Percentiles rank a stretch among this genome's conserved stretches.
Evolutionary conservation across 1,140 invertebrate genomes (phyloP).

Genomic region (Zaprionus vittiger): DNA sequence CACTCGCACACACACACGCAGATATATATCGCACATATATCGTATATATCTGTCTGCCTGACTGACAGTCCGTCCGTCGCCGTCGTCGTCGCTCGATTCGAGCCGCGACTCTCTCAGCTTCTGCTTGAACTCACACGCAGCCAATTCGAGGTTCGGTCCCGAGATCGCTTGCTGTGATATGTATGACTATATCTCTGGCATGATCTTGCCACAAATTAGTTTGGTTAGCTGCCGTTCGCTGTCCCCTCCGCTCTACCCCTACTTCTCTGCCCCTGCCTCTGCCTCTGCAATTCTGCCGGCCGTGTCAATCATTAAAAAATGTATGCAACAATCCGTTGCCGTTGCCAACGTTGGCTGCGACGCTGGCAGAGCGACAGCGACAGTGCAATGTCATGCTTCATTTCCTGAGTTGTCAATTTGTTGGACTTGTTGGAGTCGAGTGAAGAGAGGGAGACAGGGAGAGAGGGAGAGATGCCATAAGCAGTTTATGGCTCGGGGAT

Average conservation of each 20-base stretch:
- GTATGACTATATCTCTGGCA: conserved; percentile 81
- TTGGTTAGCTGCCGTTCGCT: conserved; percentile 77
- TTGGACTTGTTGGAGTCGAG: conserved; percentile 40
- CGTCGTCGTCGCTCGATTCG: too few relatives aligned
- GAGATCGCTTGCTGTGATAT: conserved; percentile 74
- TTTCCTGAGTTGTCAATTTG: conserved; percentile 81
- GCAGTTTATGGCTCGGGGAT: conserved; percentile 36
- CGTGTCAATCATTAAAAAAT: conserved; percentile 52
- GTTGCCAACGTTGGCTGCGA: conserved; percentile 48
- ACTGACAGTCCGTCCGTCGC: conserved; percentile 17
- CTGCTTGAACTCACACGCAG: conserved; percentile 71
- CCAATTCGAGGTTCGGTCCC: conserved; percentile 46
- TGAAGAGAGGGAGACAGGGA: too few relatives aligned
- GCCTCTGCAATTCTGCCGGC: conserved; percentile 32
- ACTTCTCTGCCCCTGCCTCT: conserved; percentile 18
- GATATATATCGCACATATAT: conserved; percentile 51
- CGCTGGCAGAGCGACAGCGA: conserved; percentile 32
- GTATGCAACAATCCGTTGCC: conserved; percentile 41
- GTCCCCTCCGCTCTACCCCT: neutral
- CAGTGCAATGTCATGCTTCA: conserved; percentile 81
- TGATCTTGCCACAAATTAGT: conserved; percentile 82
- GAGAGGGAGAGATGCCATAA: conserved; percentile 15
- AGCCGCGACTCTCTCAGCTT: conserved; percentile 43
- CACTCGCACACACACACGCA: conserved; percentile 51
- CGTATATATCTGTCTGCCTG: conserved; percentile 34